Evolutionary conservation across 2,113 vertebrate genomes (phyloP).

Genomic region (Carassius carassius): DNA sequence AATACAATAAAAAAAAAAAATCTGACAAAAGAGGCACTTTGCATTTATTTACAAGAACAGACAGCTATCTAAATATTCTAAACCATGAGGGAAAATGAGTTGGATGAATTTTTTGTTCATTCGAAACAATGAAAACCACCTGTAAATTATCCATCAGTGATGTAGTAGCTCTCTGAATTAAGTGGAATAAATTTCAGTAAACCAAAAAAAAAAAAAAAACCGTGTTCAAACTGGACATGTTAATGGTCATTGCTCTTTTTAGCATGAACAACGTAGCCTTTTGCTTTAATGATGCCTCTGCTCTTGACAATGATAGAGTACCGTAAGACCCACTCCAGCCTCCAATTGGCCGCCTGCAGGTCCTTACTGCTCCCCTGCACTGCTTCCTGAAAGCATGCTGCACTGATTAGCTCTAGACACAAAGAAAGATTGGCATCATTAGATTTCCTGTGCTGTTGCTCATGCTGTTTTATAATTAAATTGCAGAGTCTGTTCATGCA

Average conservation of each 20-base stretch:
- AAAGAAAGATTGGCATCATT: constrained; percentile 24
- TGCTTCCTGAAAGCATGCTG: constrained; percentile 87
- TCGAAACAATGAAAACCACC: too few relatives aligned
- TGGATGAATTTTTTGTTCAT: background rate
- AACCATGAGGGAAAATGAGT: background rate
- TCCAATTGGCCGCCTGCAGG: constrained; percentile 79
- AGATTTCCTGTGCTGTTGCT: background rate
- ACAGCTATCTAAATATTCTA: background rate
- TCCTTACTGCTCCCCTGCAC: constrained; percentile 82
- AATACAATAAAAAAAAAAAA: background rate
- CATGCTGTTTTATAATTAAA: background rate
- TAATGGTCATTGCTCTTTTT: constrained; percentile 75
- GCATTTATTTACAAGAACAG: background rate
- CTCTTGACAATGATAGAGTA: constrained; percentile 98
- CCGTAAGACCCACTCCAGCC: constrained; percentile 91
- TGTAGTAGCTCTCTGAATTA: background rate
- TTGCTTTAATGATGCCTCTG: constrained; percentile 96
- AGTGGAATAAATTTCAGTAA: background rate
- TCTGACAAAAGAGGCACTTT: constrained; percentile 3
- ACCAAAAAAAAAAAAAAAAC: too few relatives aligned
- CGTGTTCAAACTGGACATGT: constrained; percentile 22
- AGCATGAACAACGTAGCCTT: constrained; percentile 94
- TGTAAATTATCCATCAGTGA: background rate
- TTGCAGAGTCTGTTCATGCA: background rate
- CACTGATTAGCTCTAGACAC: constrained; percentile 88